Conservation (phyloP, 1,140 invertebrate species). For the Calliopsis andreniformis region DNA sequence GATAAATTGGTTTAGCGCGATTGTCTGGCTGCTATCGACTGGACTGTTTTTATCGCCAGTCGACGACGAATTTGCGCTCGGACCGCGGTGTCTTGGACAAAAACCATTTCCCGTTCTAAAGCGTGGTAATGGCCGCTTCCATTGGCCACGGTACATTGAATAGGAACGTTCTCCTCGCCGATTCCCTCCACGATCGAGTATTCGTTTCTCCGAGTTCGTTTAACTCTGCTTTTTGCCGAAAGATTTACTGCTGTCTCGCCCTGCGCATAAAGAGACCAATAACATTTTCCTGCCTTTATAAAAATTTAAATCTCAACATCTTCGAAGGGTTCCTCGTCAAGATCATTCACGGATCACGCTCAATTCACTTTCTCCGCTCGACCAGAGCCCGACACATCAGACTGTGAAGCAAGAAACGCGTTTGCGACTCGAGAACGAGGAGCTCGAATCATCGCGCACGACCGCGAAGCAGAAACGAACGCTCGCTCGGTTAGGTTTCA, state of each 20-base stretch:
- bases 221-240: conserved; percentile 6
- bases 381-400: too few relatives aligned
- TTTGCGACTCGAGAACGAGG: too few relatives aligned
- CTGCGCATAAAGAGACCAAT: too few relatives aligned
- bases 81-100: not conserved
- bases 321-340: too few relatives aligned
- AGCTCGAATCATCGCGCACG: not conserved
- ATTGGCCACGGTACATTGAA: conserved; percentile 33
- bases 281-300: too few relatives aligned
- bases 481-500: conserved; percentile 40
- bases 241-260: not conserved
- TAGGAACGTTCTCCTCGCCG: not conserved
- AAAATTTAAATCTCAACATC: too few relatives aligned
- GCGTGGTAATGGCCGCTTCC: conserved; percentile 28
- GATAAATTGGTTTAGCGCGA: conserved; percentile 5
- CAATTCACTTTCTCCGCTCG: too few relatives aligned
- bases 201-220: conserved; percentile 20
- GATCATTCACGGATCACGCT: too few relatives aligned
- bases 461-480: not conserved
- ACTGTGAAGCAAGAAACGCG: too few relatives aligned
- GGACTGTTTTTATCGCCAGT: conserved; percentile 11
- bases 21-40: not conserved
- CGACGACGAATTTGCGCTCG: conserved; percentile 24
- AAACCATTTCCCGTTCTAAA: conserved; percentile 42
- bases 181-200: not conserved